Evolutionary conservation across 2,797 vertebrate genomes (phyloP), one percentile per base, ranked within the genome.

Genomic region (Hydrolagus colliei): DNA sequence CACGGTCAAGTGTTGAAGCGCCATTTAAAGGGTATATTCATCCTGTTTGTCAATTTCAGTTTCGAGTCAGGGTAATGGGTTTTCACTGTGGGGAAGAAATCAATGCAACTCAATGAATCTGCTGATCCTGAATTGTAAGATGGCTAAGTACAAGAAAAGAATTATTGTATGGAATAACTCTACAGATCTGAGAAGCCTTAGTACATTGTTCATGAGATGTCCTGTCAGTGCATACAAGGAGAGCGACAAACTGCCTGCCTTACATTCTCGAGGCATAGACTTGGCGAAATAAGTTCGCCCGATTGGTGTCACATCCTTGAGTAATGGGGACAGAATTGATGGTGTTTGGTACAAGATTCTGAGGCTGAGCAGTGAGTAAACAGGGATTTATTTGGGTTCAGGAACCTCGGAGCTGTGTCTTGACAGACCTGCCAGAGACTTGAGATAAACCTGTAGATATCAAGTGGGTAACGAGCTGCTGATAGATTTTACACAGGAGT

Each of bases 231-330:
- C 77, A 22, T 13, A 22, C 20, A 27, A 0, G 22, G 22, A 63
- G 7, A 22, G n/a, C 61, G 27, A 8, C 5, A 79, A 79, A 65
- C 22, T 20, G n/a, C 61, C 13, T 20, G n/a, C 61, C n/a, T 63
- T 78, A 12, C 59, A 62, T 27, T 63, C n/a, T 7, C 22, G 77
- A 65, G 61, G 63, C 9, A 1, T 22, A 63, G 61, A 13, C 61
- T 22, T 62, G 22, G 16, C 75, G 59, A 77, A 65, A 62, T 65
- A 79, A 63, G 32, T 4, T n/a, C 8, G 20, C 59, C 16, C 62
- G 41, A 71, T 84, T 67, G 32, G 32, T 84, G 65, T 41, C 79
- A 68, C 68, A 65, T 35, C 65, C 65, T 71, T 84, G 68, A 71
- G 68, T 41, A 68, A 1, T 84, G 65, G 32, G 18, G 22, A 63